Base-by-base conservation (phyloP, 2,113 vertebrate species). In the Propithecus coquereli region DNA sequence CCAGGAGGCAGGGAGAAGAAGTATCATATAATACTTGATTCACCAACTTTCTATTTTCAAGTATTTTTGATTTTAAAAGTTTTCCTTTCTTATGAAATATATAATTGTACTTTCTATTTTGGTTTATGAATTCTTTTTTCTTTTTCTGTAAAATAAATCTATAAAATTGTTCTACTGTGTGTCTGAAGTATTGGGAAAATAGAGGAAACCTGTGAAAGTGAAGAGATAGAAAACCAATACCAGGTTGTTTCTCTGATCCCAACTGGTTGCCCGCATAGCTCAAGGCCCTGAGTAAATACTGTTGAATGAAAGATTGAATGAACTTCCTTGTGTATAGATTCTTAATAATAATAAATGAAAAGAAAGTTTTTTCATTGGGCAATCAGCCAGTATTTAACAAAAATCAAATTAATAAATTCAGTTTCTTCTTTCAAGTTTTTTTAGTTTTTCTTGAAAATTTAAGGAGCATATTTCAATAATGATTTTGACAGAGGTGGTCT, bases 401-500 rank as follows among this genome's bases (percentile, higher is more conserved):
- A 77, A 91, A 59, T 25, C 22, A 81, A 61, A 47, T 65, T 76
- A 90, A 65, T 59, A 83, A 68, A 34, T 63, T 13, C 32, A 14
- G 13, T 81, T 0, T 30, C n/a, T 32, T 79, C 80, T 93, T 85
- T 76, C 54, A 84, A 65, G 25, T 61, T 66, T 95, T 52, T 4
- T 47, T 59, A 84, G 8, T 61, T 87, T 92, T 95, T 92, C 45
- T 65, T 94, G 76, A 37, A 92, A 82, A 92, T 7, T 40, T 65
- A n/a, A 3, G 34, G 25, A 83, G 40, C 25, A 59, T 95, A 59
- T 68, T 81, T 94, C 8, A 87, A 13, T 40, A 68, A 77, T 71
- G 82, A 20, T 61, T 84, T 94, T 34, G 9, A 52, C 11, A 73
- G n/a, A 91, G 11, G 16, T 14, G 17, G 25, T 84, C 34, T 74